Evolutionary conservation across 2,888 invertebrate species (phyloP), one percentile per base, ranked within the genome.

Genomic region (Choristoneura rosaceana): DNA sequence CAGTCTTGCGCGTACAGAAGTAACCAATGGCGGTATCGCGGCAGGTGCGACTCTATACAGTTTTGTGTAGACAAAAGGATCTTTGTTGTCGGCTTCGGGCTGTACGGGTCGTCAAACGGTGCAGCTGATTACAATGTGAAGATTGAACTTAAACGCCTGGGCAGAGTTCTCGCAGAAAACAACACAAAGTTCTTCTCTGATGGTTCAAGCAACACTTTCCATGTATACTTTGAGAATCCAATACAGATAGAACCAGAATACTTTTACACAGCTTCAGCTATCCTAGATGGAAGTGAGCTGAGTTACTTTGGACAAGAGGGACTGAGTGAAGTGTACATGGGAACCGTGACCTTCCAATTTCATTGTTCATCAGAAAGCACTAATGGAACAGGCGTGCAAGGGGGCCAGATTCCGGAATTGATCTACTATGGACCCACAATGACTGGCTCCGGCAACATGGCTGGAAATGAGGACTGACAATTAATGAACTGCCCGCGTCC

Each of bases 221-320:
- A 98, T 87, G 71, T 98, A 96, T 94, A 93, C 76, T 97, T 97
- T 87, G 96, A 97, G 79, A 97, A 97, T 86, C 96, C 97, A 0
- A 96, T 96, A 83, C 97, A 98, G 94, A 97, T 99, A 77, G 99
- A 99, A 88, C 97, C 98, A 0, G 99, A 99, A 87, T 96, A 96
- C 73, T 98, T 97, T 87, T 99, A 99, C 90, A 99, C 99, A 3
- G 99, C 99, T 10, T 98, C 98, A n/a, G 99, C 98, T 1, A 96
- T 99, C 77, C 92, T 99, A 25, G 99, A 99, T 87, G 99, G 99
- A 12, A 97, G 96, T 73, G 99, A 99, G 88, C 92, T 99, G 78
- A 98, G 98, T 92, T 99, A 99, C 90, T 99, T 99, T 89, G 99
- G 99, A 7, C 99, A 99, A 90, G 99, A 99, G 90, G 99, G 99